Evolutionary conservation across 2,797 vertebrate species (phyloP), one percentile per base, ranked within the genome.

Genomic region (Pachyuromys duprasi): DNA sequence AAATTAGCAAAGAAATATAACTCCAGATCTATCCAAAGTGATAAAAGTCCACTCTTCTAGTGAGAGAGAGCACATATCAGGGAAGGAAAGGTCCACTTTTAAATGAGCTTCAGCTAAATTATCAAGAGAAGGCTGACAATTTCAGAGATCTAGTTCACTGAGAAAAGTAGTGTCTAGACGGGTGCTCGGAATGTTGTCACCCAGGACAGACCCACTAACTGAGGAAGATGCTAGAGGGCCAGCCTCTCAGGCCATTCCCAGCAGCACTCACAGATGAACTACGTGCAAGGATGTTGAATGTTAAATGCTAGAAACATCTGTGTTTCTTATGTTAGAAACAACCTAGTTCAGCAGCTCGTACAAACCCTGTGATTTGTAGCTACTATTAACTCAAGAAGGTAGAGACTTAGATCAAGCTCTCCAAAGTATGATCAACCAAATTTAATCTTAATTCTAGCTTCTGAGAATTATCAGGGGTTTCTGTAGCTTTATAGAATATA

Each of bases 191-290:
- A 55, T 3, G 3, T 13, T 69, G 18, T 69, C 57, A 57, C 1
- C 60, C 45, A 67, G 45, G 42, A 86, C 3, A 11, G 42, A 84
- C 22, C 2, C 31, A 31, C 31, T 15, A n/a, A 67, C 42, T 15
- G 31, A 42, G 79, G 42, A 13, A 28, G 1, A 3, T 1, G 39
- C 9, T 33, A 2, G 1, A 11, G 22, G 4, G 1, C 3, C 14
- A 0, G n/a, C 17, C 63, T 57, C 62, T 9, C 2, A 0, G 20
- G 42, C 0, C 9, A 2, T 6, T 13, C 28, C 24, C 11, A 0
- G n/a, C 0, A 76, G 31, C 5, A 36, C 18, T 6, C 0, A 4
- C 39, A n/a, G 28, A 31, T 20, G 18, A 62, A 5, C 26, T 8
- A 0, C 31, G 31, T 22, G 2, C 72, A 18, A 39, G 39, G 18